phyloP scores from a whole-genome alignment of 2,113 vertebrate genomes.

The Perca fluviatilis region DNA sequence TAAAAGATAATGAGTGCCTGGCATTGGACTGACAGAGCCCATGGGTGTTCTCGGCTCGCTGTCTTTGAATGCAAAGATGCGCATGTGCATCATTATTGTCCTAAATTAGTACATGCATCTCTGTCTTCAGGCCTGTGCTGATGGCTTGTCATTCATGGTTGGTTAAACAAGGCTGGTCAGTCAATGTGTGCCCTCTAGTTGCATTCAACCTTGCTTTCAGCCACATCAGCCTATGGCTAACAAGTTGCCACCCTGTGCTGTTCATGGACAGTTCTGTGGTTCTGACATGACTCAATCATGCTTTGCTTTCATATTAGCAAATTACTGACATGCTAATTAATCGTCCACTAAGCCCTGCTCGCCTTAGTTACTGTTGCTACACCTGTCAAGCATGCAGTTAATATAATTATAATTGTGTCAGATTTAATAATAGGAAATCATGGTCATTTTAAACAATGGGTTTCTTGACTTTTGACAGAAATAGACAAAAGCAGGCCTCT shows the following conservation, averaged over 20 bases:
- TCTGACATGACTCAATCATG: constrained; percentile 22
- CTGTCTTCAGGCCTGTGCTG: constrained; percentile 68
- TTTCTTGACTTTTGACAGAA: constrained; percentile 7
- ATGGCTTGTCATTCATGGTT: constrained; percentile 68
- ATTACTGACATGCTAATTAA: constrained; percentile 17
- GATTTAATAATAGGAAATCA: neutral
- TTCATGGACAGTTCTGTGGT: neutral
- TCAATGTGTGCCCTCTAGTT: constrained; percentile 50
- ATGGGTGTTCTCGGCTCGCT: constrained; percentile 44
- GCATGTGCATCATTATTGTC: constrained; percentile 53
- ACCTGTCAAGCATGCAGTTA: neutral
- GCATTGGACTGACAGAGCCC: constrained; percentile 61
- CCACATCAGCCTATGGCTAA: constrained; percentile 34
- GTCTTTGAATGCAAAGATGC: constrained; percentile 35
- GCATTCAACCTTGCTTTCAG: constrained; percentile 46
- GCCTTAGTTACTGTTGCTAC: neutral
- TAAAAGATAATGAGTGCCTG: constrained; percentile 70
- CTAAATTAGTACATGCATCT: constrained; percentile 68
- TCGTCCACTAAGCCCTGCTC: neutral
- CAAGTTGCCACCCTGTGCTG: constrained; percentile 57
- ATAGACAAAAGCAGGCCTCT: neutral
- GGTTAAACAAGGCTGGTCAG: constrained; percentile 63
- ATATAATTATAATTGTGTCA: neutral
- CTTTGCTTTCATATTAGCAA: neutral
- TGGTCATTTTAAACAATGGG: neutral